Base-by-base conservation (phyloP, 2,113 vertebrate genomes). In the Panurus biarmicus region DNA sequence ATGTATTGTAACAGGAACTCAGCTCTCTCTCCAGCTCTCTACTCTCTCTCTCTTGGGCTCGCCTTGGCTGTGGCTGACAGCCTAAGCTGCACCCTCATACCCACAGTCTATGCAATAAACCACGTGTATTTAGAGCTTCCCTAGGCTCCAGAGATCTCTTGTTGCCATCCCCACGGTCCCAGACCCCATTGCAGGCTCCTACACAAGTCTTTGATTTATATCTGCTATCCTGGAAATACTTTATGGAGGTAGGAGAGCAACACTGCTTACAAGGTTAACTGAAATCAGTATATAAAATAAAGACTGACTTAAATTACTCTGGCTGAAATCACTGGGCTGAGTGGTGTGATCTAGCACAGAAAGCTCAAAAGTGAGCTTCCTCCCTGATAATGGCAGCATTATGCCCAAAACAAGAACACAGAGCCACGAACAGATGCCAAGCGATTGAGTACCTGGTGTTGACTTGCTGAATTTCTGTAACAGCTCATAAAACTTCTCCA, bases 261-360 rank as follows among this genome's bases (percentile, higher is more conserved):
- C 18, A 12, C 6, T 53, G 78, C 21, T 28, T n/a, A 14, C 5
- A 11, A 35, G 28, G 22, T 11, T 57, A 61, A 51, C 12, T 38
- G n/a, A 26, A 73, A n/a, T 18, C 33, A 44, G 12, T 6, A 7
- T 4, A 19, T 14, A 28, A 72, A 90, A 64, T 26, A 36, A 51
- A 6, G 4, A 40, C 26, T 82, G 28, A 19, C 21, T 48, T 14
- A 8, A 40, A 36, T 26, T 23, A 73, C 36, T 45, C 64, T 64
- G 29, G 21, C 11, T 75, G 44, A 72, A 82, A 56, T 75, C 15
- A 56, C 13, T 33, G 14, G 38, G 33, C 28, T 62, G 16, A 75
- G 24, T 9, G 9, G 1, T 11, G 9, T 33, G 31, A 58, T 25
- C 11, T 12, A 8, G 6, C 4, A 6, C 1, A 20, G 57, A 11